Conservation (phyloP, 2,797 vertebrate genomes). For the Chaenodraco wilsoni region DNA sequence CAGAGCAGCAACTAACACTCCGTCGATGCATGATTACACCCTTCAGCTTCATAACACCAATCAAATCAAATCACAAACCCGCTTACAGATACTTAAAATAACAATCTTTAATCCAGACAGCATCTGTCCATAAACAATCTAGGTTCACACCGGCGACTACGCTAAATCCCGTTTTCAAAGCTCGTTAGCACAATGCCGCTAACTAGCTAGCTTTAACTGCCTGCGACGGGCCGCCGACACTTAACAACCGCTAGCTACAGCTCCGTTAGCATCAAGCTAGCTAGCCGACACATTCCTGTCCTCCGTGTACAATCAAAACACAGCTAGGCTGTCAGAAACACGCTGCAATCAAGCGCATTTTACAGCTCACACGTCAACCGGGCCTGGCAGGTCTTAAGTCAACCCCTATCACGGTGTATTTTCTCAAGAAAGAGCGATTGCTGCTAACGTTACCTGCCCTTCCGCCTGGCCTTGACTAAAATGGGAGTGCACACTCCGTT, state of each 20-base stretch:
- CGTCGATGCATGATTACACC: constrained; percentile 40
- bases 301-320: constrained; percentile 33
- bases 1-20: constrained; percentile 38
- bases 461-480: constrained; percentile 82
- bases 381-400: not conserved
- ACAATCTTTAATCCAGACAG: constrained; percentile 54
- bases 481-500: constrained; percentile 74
- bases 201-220: constrained; percentile 77
- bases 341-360: not conserved
- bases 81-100: constrained; percentile 34
- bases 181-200: constrained; percentile 75
- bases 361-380: not conserved
- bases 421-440: constrained; percentile 27
- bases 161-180: constrained; percentile 71
- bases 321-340: constrained; percentile 23
- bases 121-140: constrained; percentile 42
- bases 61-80: constrained; percentile 51
- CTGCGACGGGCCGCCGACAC: constrained; percentile 70
- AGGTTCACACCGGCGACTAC: constrained; percentile 40
- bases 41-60: constrained; percentile 40
- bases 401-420: constrained; percentile 5
- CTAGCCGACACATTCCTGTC: constrained; percentile 67
- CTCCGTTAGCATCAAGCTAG: constrained; percentile 72
- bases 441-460: constrained; percentile 81
- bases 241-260: constrained; percentile 67